phyloP scores from a whole-genome alignment of 2,888 invertebrate genomes.

The Pheosia gnoma region DNA sequence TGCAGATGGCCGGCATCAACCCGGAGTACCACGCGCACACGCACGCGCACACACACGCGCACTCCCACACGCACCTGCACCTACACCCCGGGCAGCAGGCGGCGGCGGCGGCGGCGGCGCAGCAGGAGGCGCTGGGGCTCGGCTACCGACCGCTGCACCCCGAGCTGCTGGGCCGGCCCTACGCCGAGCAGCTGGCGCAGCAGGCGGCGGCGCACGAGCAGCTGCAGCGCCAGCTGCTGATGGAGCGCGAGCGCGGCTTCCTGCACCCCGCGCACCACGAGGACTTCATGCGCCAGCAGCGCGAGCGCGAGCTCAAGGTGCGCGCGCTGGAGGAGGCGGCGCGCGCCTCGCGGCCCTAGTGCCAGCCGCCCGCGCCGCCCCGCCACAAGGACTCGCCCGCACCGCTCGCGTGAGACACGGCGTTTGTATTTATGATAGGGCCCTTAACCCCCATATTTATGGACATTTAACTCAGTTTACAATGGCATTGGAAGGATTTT shows the following conservation, averaged over 20 bases:
- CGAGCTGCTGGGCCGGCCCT: slow-evolving; percentile 91
- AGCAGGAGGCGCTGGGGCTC: slow-evolving; percentile 86
- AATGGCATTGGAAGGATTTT: too few relatives aligned
- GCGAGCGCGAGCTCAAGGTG: slow-evolving; percentile 93
- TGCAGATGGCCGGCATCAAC: slow-evolving; percentile 96
- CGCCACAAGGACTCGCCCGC: slow-evolving; percentile 25
- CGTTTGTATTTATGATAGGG: slow-evolving; percentile 73
- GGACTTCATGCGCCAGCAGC: slow-evolving; percentile 88
- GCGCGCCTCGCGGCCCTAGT: slow-evolving; percentile 83
- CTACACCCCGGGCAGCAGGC: slow-evolving; percentile 90
- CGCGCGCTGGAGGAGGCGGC: slow-evolving; percentile 94
- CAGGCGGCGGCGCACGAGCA: slow-evolving; percentile 93
- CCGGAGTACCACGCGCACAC: slow-evolving; percentile 96
- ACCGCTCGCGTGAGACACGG: slow-evolving; percentile 38
- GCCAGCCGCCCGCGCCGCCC: slow-evolving; percentile 28
- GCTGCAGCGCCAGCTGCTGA: slow-evolving; percentile 91
- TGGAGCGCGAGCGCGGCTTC: slow-evolving; percentile 91
- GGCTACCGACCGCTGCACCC: slow-evolving; percentile 88
- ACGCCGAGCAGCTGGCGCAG: slow-evolving; percentile 92
- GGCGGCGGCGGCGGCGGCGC: slow-evolving; percentile 84
- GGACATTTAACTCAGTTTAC: too few relatives aligned
- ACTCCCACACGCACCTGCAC: slow-evolving; percentile 94
- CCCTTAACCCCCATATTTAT: slow-evolving; percentile 23
- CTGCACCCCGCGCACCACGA: slow-evolving; percentile 83
- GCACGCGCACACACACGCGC: slow-evolving; percentile 95